Base-by-base conservation (phyloP, 2,113 vertebrate species). In the Sander lucioperca region DNA sequence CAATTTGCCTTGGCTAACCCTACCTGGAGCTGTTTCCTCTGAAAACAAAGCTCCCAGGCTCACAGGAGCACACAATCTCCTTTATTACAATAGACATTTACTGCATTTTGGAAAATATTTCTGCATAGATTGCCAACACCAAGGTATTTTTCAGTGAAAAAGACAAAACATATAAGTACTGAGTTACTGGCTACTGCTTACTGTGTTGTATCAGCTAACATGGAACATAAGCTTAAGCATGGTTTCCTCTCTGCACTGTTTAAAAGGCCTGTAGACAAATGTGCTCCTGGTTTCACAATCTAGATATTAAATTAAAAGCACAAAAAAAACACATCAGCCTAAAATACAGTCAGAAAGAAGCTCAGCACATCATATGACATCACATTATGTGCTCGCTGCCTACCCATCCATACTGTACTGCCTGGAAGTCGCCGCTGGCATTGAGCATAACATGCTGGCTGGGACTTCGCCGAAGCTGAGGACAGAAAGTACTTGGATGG, bases 401-500 rank as follows among this genome's bases (percentile, higher is more conserved):
- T 56, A 85, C 62, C 86, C 89, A 88, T 71, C 78, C 86, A 88
- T 27, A 75, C 72, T 81, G 83, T 72, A 48, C 71, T 45, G 15
- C 79, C 68, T 39, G 57, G 47, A 77, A 79, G 76, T 78, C 2
- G 62, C 84, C 39, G 45, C 73, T 67, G 90, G 84, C 91, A 77
- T 39, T 36, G 39, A 84, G 70, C 64, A 58, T 11, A 70, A 84
- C 87, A 71, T 50, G 70, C 74, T 82, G 80, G 56, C 86, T 77
- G 75, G 51, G 86, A 78, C 78, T 91, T 62, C 1, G 0, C 27
- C 11, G 58, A 63, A 56, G 74, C 75, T 9, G 59, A 80, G 80
- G 68, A 89, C 85, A 80, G 82, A 76, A 19, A 64, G 77, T 39
- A 78, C 88, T 88, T 75, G 86, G 86, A 85, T 21, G 65, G 73